Conservation (phyloP, 2,113 vertebrate species). For the Himantopus leucocephalus region DNA sequence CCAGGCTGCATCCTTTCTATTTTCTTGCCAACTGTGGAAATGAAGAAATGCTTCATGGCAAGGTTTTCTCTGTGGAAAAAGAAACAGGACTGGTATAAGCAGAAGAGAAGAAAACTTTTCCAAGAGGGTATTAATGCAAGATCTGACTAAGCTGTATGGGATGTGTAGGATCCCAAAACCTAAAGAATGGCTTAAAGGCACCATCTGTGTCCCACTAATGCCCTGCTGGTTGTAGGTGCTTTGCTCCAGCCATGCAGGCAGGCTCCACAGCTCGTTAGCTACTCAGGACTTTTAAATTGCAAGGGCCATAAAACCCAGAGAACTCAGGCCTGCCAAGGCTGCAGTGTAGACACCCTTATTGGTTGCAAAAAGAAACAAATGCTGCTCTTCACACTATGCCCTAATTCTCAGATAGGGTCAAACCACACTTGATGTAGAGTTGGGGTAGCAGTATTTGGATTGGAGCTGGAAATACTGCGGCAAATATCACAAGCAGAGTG, state of each 20-base stretch:
- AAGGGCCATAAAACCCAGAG: neutral
- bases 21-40: neutral
- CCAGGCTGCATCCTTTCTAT: neutral
- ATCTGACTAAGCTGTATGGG: neutral
- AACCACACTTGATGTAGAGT: rapidly evolving
- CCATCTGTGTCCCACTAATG: rapidly evolving
- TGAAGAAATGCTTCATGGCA: neutral
- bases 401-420: neutral
- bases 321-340: neutral
- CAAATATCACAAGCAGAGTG: neutral
- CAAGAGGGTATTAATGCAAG: rapidly evolving
- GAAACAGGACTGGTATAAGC: neutral
- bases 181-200: neutral
- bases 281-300: neutral
- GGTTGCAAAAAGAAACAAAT: neutral
- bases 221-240: neutral
- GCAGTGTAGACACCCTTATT: neutral
- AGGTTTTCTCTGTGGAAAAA: neutral
- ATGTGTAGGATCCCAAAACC: neutral
- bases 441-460: neutral
- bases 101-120: neutral
- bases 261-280: rapidly evolving
- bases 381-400: rapidly evolving
- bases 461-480: neutral
- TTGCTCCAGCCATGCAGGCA: neutral